Conservation (phyloP, 2,113 vertebrate species). For the Muntiacus reevesi region DNA sequence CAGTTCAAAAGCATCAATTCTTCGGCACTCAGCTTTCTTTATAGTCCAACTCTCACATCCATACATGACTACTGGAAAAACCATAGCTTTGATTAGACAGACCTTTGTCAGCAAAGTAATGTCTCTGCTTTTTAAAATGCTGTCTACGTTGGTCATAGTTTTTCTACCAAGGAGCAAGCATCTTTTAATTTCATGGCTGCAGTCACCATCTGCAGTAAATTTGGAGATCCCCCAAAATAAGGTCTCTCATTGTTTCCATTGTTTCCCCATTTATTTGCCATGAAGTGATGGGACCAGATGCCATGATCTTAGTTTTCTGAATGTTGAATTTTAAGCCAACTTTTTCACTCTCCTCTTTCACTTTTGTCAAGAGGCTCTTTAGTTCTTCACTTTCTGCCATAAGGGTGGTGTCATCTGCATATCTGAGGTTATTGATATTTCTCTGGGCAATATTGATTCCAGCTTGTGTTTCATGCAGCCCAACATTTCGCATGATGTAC, state of each 20-base stretch:
- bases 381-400: not conserved
- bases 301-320: not conserved
- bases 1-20: not conserved
- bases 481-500: not conserved
- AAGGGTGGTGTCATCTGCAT: not conserved
- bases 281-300: not conserved
- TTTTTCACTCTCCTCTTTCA: not conserved
- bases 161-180: not conserved
- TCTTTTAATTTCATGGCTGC: not conserved
- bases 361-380: not conserved
- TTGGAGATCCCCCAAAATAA: not conserved
- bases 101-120: not conserved
- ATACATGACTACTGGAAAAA: not conserved
- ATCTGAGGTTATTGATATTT: not conserved
- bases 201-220: not conserved
- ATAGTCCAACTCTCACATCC: not conserved
- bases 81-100: not conserved
- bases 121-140: not conserved
- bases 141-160: not conserved
- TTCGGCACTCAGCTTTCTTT: not conserved
- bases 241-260: not conserved
- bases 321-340: not conserved
- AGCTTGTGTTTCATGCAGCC: not conserved
- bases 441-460: not conserved
- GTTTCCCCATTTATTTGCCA: not conserved